These are phyloP conservation scores for Limnephilus marmoratus DNA, from an alignment of 2,888 invertebrate species.

Conservation along the genomic window DNA sequence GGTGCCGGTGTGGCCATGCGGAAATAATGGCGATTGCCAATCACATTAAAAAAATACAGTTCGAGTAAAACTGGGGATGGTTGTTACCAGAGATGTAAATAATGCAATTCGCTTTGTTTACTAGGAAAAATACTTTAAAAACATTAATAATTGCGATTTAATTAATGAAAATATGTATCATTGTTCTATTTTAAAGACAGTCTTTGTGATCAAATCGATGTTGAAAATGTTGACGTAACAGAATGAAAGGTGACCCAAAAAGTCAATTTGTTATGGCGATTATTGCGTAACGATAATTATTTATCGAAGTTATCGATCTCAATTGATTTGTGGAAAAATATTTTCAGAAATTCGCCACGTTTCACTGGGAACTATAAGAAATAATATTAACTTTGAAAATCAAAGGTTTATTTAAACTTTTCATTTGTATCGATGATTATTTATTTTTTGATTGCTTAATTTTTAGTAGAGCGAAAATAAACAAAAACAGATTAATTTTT, in stretches of 20 bases:
- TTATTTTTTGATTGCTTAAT: not conserved
- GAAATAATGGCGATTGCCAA: conserved; percentile 14
- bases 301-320: not conserved
- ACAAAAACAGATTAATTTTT: not conserved
- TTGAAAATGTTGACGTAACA: not conserved
- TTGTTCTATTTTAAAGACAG: not conserved
- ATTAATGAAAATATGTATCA: not conserved
- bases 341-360: not conserved
- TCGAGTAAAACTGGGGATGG: not conserved
- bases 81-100: not conserved
- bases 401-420: not conserved
- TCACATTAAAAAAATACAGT: conserved; percentile 3
- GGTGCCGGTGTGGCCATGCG: conserved; percentile 47
- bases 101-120: not conserved
- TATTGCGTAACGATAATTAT: not conserved
- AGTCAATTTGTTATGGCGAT: not conserved
- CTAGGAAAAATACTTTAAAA: not conserved
- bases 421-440: not conserved
- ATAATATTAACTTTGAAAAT: not conserved
- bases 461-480: no score
- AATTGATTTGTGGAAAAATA: not conserved
- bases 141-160: not conserved
- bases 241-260: not conserved
- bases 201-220: not conserved
- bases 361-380: not conserved